A percentile compares a stretch with the other conserved stretches of the same genome.
Conservation (phyloP, 2,797 vertebrate genomes). For the Pipistrellus pygmaeus region DNA sequence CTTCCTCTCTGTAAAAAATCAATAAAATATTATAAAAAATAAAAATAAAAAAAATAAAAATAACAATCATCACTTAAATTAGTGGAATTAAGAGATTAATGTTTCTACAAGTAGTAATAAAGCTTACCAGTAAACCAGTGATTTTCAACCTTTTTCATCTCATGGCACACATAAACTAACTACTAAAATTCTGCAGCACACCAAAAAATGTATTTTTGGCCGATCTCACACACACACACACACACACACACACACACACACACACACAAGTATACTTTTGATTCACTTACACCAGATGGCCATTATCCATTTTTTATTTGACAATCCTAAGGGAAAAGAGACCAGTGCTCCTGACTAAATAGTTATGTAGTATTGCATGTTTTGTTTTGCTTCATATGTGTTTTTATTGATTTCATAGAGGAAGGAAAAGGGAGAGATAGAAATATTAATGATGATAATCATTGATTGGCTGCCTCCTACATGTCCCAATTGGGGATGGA, state of each 20-base stretch:
- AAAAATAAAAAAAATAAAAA: background rate
- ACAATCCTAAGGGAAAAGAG: background rate
- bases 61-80: background rate
- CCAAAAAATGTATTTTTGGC: background rate
- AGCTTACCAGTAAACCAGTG: background rate
- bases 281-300: background rate
- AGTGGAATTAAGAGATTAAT: background rate
- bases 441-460: too few relatives aligned
- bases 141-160: background rate
- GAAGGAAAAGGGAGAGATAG: too few relatives aligned
- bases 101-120: slow-evolving; percentile 7
- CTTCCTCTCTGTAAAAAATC: too few relatives aligned
- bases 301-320: background rate
- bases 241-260: background rate
- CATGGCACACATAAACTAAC: background rate
- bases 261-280: background rate
- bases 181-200: background rate
- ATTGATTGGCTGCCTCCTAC: too few relatives aligned
- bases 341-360: background rate
- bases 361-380: background rate
- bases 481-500: too few relatives aligned
- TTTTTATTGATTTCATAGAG: too few relatives aligned
- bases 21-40: too few relatives aligned
- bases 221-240: background rate
- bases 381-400: background rate